Percentiles rank a stretch among this genome's conserved stretches.
phyloP scores from a whole-genome alignment of 2,113 vertebrate genomes.

The Columba livia region DNA sequence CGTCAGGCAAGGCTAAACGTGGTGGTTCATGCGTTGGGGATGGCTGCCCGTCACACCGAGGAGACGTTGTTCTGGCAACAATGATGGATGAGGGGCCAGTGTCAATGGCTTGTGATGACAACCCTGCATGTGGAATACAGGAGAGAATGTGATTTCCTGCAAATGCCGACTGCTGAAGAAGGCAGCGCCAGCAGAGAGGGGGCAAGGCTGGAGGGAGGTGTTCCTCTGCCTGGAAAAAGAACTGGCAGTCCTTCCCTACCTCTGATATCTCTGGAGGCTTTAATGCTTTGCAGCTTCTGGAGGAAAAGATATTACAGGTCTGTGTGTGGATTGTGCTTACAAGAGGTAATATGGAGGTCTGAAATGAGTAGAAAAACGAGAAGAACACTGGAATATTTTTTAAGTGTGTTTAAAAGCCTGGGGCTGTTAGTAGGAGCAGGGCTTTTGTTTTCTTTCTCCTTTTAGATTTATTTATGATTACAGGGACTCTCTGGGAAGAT shows the following conservation, averaged over 20 bases:
- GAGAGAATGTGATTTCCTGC: not conserved
- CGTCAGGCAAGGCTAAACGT: not conserved
- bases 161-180: not conserved
- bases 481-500: not conserved
- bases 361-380: not conserved
- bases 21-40: not conserved
- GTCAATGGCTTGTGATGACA: not conserved
- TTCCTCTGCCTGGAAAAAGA: not conserved
- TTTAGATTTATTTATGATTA: not conserved
- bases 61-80: not conserved
- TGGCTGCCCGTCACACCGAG: not conserved
- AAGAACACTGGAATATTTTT: not conserved
- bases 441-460: not conserved
- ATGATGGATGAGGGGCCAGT: too few relatives aligned
- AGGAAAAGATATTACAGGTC: not conserved
- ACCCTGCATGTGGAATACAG: not conserved
- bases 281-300: not conserved
- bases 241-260: not conserved
- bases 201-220: not conserved
- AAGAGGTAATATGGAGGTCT: not conserved
- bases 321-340: not conserved
- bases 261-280: not conserved
- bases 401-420: not conserved
- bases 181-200: accelerated
- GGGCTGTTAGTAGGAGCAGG: not conserved